A percentile compares a stretch with the other conserved stretches of the same genome.
Evolutionary conservation across 1,140 invertebrate species (phyloP).

Genomic region (Apolygus lucorum): DNA sequence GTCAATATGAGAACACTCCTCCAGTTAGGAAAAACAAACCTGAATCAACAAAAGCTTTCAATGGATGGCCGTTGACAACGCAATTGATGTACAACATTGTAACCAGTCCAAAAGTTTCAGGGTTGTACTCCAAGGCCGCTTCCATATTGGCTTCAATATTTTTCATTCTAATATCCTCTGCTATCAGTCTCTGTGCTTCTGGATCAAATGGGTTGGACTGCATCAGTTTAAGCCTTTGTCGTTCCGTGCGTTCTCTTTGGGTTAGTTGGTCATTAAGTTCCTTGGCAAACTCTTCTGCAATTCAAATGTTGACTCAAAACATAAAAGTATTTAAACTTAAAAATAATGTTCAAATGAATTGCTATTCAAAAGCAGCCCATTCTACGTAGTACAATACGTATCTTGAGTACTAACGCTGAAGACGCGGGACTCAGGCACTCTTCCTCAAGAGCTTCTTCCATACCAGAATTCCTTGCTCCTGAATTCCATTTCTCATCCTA

Average conservation of each 20-base stretch:
- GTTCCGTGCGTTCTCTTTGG: conserved; percentile 64
- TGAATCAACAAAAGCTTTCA: conserved; percentile 97
- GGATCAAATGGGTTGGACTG: conserved; percentile 89
- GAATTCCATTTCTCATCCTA: too few species aligned
- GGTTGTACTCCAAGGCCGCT: conserved; percentile 94
- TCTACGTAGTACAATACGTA: too few species aligned
- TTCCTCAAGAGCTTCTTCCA: too few species aligned
- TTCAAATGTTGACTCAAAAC: not conserved
- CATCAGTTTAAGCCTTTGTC: conserved; percentile 76
- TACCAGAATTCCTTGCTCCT: too few species aligned
- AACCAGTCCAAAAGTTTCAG: conserved; percentile 96
- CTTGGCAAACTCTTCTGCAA: conserved; percentile 65
- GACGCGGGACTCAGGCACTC: too few species aligned
- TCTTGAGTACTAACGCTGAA: too few species aligned
- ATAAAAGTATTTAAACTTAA: too few species aligned
- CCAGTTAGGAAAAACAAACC: too few species aligned
- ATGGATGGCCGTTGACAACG: conserved; percentile 84
- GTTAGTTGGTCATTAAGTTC: conserved; percentile 73
- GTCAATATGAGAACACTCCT: too few species aligned
- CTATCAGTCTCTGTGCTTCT: conserved; percentile 86
- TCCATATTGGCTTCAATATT: conserved; percentile 99
- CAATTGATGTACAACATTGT: conserved; percentile 96
- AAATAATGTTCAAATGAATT: too few species aligned
- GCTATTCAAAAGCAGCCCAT: too few species aligned
- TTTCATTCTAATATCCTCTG: conserved; percentile 88